phyloP scores from a whole-genome alignment of 2,888 invertebrate genomes.

The Hirtodrosophila histrioides region DNA sequence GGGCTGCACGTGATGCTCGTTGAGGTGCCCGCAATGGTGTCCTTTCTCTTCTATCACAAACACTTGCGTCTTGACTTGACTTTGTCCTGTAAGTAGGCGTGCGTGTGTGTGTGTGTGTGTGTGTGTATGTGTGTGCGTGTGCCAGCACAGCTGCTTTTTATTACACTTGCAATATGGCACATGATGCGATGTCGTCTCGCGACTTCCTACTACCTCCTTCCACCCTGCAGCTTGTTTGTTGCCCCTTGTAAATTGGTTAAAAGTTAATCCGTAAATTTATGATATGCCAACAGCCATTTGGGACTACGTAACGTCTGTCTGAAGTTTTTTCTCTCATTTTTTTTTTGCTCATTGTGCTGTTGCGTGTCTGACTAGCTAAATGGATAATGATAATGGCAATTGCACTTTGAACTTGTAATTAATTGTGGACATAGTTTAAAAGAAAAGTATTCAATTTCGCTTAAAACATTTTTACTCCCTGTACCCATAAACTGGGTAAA shows the following conservation, averaged over 20 bases:
- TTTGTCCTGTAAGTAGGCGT: conserved; percentile 18
- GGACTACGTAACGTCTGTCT: conserved; percentile 50
- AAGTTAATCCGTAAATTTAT: conserved; percentile 79
- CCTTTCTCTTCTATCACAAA: conserved; percentile 66
- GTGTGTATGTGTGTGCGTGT: conserved; percentile 26
- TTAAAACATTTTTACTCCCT: conserved; percentile 17
- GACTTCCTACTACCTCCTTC: background rate
- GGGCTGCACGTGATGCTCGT: conserved; percentile 75
- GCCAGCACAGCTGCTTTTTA: conserved; percentile 72
- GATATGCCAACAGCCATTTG: conserved; percentile 76
- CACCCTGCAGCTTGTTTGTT: conserved; percentile 48
- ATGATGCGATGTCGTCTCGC: conserved; percentile 62
- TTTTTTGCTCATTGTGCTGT: conserved; percentile 19
- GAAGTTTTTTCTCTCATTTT: conserved; percentile 4
- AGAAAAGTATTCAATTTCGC: conserved; percentile 31
- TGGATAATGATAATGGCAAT: conserved; percentile 72
- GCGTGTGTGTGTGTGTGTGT: conserved; percentile 15
- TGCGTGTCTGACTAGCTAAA: conserved; percentile 66
- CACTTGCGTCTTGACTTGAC: conserved; percentile 64
- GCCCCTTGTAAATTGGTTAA: conserved; percentile 77
- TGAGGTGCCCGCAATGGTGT: conserved; percentile 57
- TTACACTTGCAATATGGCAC: conserved; percentile 77
- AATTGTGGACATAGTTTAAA: conserved; percentile 46
- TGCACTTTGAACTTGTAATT: conserved; percentile 69
- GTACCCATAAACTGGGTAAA: too few species aligned